A percentile compares a stretch with the other conserved stretches of the same genome.
These are phyloP conservation scores for Poecilobothrus nobilitatus DNA, from an alignment of 2,888 invertebrate species.

Conservation along the genomic window DNA sequence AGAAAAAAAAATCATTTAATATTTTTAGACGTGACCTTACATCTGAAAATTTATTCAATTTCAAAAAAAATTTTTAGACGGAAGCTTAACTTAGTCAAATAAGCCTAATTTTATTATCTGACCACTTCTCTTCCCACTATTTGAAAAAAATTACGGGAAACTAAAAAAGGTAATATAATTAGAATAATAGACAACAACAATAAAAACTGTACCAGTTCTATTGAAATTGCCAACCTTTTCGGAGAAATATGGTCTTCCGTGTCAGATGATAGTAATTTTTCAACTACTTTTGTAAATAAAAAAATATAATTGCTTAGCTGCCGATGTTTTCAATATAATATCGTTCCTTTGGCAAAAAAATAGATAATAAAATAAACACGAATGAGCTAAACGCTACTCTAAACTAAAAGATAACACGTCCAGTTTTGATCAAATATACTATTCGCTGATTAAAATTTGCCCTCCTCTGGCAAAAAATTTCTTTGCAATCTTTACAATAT, in stretches of 20 bases:
- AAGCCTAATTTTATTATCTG: background rate
- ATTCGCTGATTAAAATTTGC: no score
- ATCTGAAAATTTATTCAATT: conserved; percentile 11
- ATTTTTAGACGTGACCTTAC: conserved; percentile 4
- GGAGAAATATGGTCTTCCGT: conserved; percentile 4
- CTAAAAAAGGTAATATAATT: background rate
- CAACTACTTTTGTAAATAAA: background rate
- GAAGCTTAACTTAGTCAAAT: conserved; percentile 2
- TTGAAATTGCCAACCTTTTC: conserved; percentile 9
- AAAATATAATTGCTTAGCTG: background rate
- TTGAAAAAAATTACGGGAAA: conserved; percentile 8
- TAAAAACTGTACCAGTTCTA: background rate
- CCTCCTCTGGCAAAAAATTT: no score
- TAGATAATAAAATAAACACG: conserved; percentile 3
- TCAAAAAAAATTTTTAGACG: conserved; percentile 13
- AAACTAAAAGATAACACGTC: no score
- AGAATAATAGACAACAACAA: conserved; percentile 7
- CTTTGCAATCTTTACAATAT: no score
- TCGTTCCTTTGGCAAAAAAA: background rate
- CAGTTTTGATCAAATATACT: no score
- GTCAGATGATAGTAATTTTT: background rate
- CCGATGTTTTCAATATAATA: background rate
- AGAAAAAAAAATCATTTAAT: conserved; percentile 14
- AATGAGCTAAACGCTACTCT: conserved; percentile 2
- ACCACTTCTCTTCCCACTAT: background rate